These are phyloP conservation scores for Tor tambroides DNA, from an alignment of 2,113 vertebrate species.

Conservation along the genomic window DNA sequence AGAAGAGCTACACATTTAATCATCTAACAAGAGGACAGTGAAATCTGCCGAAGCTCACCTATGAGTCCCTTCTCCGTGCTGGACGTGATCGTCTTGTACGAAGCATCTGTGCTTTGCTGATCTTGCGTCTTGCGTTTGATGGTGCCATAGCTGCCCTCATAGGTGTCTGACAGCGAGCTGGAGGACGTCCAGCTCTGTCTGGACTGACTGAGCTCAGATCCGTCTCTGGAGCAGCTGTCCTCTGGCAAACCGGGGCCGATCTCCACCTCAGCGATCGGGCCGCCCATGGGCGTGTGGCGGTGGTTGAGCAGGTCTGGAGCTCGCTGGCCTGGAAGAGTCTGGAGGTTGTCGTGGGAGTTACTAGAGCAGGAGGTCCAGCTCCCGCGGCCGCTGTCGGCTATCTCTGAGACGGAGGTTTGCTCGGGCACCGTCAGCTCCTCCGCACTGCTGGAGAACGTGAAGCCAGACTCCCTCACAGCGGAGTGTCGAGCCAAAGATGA, in stretches of 20 bases:
- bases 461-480: constrained; percentile 73
- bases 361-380: constrained; percentile 98
- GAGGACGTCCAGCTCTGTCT: constrained; percentile 92
- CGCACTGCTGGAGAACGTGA: constrained; percentile 82
- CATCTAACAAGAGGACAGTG: neutral
- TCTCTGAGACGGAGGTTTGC: constrained; percentile 77
- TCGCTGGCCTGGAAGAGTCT: constrained; percentile 85
- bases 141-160: constrained; percentile 87
- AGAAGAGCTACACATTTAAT: neutral
- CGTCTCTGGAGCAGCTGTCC: constrained; percentile 76
- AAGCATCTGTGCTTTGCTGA: constrained; percentile 76
- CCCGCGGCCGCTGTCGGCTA: constrained; percentile 90
- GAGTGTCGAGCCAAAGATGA: constrained; percentile 72
- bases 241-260: constrained; percentile 69
- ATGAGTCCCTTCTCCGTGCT: constrained; percentile 97
- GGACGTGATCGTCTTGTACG: constrained; percentile 94
- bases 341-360: constrained; percentile 95
- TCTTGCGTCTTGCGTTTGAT: constrained; percentile 83
- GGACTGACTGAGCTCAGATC: constrained; percentile 73
- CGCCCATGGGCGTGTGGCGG: constrained; percentile 80
- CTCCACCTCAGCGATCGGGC: constrained; percentile 84
- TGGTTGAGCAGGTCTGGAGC: constrained; percentile 78
- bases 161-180: constrained; percentile 86
- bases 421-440: constrained; percentile 89
- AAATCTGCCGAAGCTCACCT: constrained; percentile 78